Base-by-base conservation (phyloP, 2,113 vertebrate species). In the Climacteris rufus region DNA sequence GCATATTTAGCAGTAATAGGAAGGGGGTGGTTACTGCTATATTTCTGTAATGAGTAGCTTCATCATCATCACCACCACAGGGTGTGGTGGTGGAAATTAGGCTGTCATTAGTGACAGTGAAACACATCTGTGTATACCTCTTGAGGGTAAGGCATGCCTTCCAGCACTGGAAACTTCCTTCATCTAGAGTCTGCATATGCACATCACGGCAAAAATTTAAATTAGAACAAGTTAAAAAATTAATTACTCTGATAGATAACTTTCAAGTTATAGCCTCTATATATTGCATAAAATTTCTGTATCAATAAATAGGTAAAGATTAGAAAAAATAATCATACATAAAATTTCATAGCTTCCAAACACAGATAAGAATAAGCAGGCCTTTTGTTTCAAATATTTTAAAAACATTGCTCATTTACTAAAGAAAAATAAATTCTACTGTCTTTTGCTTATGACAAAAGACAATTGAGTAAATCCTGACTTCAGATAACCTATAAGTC, bases 401-500 rank as follows among this genome's bases (percentile, higher is more conserved):
- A 17, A 87, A 83, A 91, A 30, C 9, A 28, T 20, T 59, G 30
- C 9, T 76, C 11, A 39, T 77, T 64, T 68, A 54, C 25, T 45
- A 63, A 66, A 82, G 57, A 44, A 90, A 85, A 91, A 64, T 5
- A 71, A 83, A 87, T 56, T 35, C 14, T 45, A 37, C 31, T 31
- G 19, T 76, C 44, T 80, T 44, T 59, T 42, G 28, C 86, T 96
- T 74, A 71, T 86, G 80, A 76, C 71, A 94, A 80, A 96, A 70
- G 78, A 91, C 15, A 90, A 49, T n/a, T 75, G 65, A 95, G 56
- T 37, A 89, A 91, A 83, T 37, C 22, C 21, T 83, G 52, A 45
- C n/a, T 90, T 87, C 95, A 96, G 71, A 96, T 83, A 97, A 96
- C 72, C 60, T 83, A 30, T 24, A 92, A 97, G 87, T 87, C 75